Conservation (phyloP, 2,888 invertebrate species). For the Yponomeuta cagnagella region DNA sequence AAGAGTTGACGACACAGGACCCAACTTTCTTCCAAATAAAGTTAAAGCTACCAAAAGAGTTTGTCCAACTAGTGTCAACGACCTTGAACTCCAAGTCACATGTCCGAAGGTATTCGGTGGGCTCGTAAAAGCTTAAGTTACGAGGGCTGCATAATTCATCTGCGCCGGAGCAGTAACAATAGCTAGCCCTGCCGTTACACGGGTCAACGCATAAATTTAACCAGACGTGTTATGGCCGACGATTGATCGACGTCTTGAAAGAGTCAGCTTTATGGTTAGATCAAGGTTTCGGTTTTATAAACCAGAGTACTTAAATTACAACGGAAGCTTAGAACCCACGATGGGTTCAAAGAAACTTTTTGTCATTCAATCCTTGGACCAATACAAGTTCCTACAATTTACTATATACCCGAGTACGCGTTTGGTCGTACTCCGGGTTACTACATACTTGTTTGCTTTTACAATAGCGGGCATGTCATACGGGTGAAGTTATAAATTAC, state of each 20-base stretch:
- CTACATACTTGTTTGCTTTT: constrained; percentile 28
- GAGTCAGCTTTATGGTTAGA: background rate
- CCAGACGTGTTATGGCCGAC: constrained; percentile 15
- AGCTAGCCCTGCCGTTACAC: constrained; percentile 29
- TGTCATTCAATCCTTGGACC: background rate
- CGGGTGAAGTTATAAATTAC: constrained; percentile 52
- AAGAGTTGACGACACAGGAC: background rate
- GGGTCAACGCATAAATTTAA: constrained; percentile 20
- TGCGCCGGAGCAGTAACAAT: constrained; percentile 39
- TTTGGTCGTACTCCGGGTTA: constrained; percentile 12
- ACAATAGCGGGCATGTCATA: constrained; percentile 50
- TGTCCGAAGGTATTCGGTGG: constrained; percentile 24
- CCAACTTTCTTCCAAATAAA: background rate
- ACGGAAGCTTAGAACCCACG: background rate
- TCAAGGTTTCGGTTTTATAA: background rate
- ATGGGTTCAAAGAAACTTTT: background rate
- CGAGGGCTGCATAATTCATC: constrained; percentile 51
- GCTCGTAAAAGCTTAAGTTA: constrained; percentile 44
- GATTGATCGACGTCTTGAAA: constrained; percentile 13
- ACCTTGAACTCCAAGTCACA: constrained; percentile 30
- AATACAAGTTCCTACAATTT: no score
- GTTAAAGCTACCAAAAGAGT: background rate
- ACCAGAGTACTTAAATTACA: background rate
- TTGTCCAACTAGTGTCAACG: constrained; percentile 23
- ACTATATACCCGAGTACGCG: background rate